A percentile compares a stretch with the other conserved stretches of the same genome.
Evolutionary conservation across 2,888 invertebrate genomes (phyloP).

Genomic region (Tigriopus californicus): DNA sequence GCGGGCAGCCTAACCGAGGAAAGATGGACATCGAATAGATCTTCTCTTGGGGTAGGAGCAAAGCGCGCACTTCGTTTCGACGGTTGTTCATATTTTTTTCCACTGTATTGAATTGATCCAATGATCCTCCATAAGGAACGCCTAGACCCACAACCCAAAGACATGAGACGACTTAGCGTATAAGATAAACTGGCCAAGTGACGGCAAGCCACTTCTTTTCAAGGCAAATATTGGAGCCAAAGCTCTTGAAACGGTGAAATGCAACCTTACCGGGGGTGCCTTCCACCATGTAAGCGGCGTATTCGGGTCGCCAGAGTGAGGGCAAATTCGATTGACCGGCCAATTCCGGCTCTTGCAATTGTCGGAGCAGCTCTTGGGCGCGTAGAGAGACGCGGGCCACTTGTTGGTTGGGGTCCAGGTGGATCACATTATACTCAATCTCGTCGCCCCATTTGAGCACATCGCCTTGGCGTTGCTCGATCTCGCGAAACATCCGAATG

Average conservation of each 20-base stretch:
- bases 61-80: constrained; percentile 46
- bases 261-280: constrained; percentile 89
- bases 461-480: constrained; percentile 19
- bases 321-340: background rate
- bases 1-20: constrained; percentile 71
- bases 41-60: constrained; percentile 53
- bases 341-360: constrained; percentile 61
- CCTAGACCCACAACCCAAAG: constrained; percentile 34
- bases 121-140: constrained; percentile 72
- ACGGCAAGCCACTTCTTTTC: no score
- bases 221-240: no score
- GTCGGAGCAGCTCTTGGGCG: constrained; percentile 54
- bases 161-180: no score
- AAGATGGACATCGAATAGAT: constrained; percentile 81
- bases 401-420: constrained; percentile 56
- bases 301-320: constrained; percentile 91
- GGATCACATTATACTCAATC: constrained; percentile 67
- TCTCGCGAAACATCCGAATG: constrained; percentile 32
- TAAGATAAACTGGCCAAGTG: no score
- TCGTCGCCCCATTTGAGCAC: constrained; percentile 90
- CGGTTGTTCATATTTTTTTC: constrained; percentile 84
- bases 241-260: no score
- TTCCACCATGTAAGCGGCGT: constrained; percentile 96
- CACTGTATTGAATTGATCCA: constrained; percentile 93
- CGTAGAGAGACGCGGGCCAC: constrained; percentile 64